Base-by-base conservation (phyloP, 2,888 invertebrate species). In the Physocephala rufipes region DNA sequence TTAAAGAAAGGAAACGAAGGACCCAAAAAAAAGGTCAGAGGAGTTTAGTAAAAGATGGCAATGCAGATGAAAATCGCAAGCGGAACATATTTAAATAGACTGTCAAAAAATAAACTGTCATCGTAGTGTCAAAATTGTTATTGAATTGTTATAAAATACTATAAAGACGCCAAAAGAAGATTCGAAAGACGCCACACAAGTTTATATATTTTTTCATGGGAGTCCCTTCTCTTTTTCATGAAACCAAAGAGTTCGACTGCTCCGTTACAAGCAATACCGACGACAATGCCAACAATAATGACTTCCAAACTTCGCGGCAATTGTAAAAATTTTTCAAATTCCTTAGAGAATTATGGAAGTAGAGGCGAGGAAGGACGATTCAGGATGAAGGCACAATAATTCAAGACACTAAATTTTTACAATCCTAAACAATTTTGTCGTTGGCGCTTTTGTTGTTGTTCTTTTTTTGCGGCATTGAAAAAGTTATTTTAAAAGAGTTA, bases 91-190 rank as follows among this genome's bases (percentile, higher is more conserved):
- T 55, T 47, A 64, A 70, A 65, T 61, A 70, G 70, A 72, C 72
- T 74, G 74, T 72, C 74, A 74, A 72, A 74, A 74, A 66, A 70
- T 64, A 67, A 74, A 71, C 72, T 72, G 74, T 72, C 74, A 74
- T 59, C 71, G 36, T 36, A 67, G 58, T 72, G 70, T 71, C 72
- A 73, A 70, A 24, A 24, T 36, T 67, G 67, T 55, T 55, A 30
- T 67, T 67, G 53, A 36, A 36, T 16, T 55, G 36, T 24, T 45
- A 45, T n/a, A n/a, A 28, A 24, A 24, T 15, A 47, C 24, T 47
- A 26, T n/a, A 63, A 36, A 36, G 36, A 36, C 36, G 9, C 36
- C 36, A 36, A 36, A 36, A 9, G 9, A n/a, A n/a, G 45, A 62
- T 19, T 58, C 26, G 45, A 5, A 26, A 53, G 19, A 51, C 28